phyloP scores from a whole-genome alignment of 1,140 invertebrate species.

The Ditylenchus dipsaci region DNA sequence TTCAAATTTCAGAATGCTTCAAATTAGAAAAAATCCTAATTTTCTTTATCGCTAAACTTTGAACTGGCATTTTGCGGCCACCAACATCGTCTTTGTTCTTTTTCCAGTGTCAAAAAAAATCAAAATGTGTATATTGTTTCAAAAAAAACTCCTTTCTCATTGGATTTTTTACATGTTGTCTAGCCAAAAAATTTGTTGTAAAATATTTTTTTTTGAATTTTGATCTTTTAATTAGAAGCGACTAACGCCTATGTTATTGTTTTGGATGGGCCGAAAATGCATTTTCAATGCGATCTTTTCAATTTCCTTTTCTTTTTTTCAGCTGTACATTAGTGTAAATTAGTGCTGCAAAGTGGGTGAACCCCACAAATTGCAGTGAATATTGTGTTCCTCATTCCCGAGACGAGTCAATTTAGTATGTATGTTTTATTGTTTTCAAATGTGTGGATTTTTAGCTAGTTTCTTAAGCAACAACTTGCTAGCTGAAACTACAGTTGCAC shows the following conservation, averaged over 20 bases:
- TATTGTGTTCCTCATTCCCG: not conserved
- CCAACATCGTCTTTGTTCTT: not conserved
- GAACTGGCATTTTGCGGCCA: slow-evolving; percentile 4
- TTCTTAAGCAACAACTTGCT: no score
- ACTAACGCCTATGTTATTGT: not conserved
- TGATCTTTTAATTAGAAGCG: not conserved
- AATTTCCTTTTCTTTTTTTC: not conserved
- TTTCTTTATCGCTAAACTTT: not conserved
- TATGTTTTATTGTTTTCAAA: not conserved
- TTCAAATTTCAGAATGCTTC: not conserved
- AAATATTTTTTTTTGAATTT: not conserved
- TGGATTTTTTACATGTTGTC: not conserved
- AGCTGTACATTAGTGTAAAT: not conserved
- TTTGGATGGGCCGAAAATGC: slow-evolving; percentile 3
- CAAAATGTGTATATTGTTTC: not conserved
- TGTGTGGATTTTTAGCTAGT: no score
- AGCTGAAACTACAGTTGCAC: no score
- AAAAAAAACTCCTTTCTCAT: no score
- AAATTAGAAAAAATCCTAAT: no score
- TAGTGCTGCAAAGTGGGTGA: not conserved
- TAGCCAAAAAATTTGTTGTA: not conserved
- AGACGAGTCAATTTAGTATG: not conserved
- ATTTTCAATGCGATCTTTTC: not conserved
- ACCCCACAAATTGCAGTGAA: not conserved
- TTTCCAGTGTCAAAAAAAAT: no score